Evolutionary conservation across 2,113 vertebrate genomes (phyloP), one percentile per base, ranked within the genome.

Genomic region (Pedetes capensis): DNA sequence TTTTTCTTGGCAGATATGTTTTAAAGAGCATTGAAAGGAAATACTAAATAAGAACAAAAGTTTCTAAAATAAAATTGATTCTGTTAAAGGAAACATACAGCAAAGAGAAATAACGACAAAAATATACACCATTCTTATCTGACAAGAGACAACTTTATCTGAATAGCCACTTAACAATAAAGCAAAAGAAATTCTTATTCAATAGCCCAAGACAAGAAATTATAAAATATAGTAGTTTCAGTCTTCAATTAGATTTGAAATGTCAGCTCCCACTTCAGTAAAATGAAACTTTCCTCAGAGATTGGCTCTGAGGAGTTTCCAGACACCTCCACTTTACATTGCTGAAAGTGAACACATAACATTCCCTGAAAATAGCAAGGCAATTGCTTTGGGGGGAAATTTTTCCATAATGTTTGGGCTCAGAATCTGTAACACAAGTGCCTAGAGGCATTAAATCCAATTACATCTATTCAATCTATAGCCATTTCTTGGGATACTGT

Each of bases 11-110:
- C 79, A 95, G 76, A 97, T 91, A 85, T 55, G 17, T 79, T 95
- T 96, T 93, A 95, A 94, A 91, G 94, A 97, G 84, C 78, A 94
- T 22, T 71, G 91, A 89, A 93, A 88, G 91, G 87, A 96, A 97
- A 97, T 96, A 51, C 57, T 83, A 69, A 91, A 78, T 86, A 86
- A 92, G 68, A 95, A 93, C 59, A 95, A 72, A 97, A 95, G n/a
- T 96, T 91, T 91, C 27, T 78, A 69, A 96, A 80, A 53, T 81
- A 86, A 93, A 93, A 87, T 74, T 47, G n/a, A 22, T 80, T 87
- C n/a, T 87, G 23, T 78, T 83, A 76, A 81, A 90, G 83, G 57
- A 90, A 95, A 96, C 37, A 87, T 94, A 42, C 39, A 89, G 93
- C 44, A 91, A 59, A 86, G 66, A 79, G 51, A 83, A 93, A 83